Evolutionary conservation across 2,797 vertebrate species (phyloP), one percentile per base, ranked within the genome.

Genomic region (Apodemus agrarius): DNA sequence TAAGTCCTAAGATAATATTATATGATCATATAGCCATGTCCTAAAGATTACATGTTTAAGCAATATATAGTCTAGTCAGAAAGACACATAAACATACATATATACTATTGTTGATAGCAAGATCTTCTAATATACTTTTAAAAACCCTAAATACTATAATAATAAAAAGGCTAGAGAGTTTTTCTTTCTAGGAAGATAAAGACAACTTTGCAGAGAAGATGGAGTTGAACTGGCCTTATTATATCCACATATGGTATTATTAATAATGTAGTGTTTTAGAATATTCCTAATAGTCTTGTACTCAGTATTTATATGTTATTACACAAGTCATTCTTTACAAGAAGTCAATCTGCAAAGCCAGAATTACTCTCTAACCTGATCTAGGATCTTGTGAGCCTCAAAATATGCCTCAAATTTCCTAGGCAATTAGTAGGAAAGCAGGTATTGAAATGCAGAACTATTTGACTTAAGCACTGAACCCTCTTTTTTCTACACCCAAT

Each of bases 151-250:
- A 84, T 31, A 88, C 21, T 16, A 89, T 54, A 52, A 94, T 14
- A 95, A 86, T 21, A 82, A 17, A 85, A 11, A 81, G 49, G 92
- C 92, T 11, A 67, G 17, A 84, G 37, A 87, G 37, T 89, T 90
- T 94, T 91, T 63, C n/a, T 87, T 94, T 69, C 46, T 69, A 80
- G 61, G 29, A 89, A 67, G 26, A 14, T 91, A 21, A 63, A 65
- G 29, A 92, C 76, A 82, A 84, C 34, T 87, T 82, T 84, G 3
- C 19, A 89, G 72, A 90, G 46, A 95, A 96, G 54, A 93, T 34
- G 16, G 26, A 85, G 31, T 10, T 90, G 31, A 94, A 86, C 10
- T 57, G 54, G 12, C 79, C n/a, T 76, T 91, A 24, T 46, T 90
- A 76, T 52, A 72, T 29, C 78, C 57, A 95, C 34, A 7, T 59